A percentile compares a stretch with the other conserved stretches of the same genome.
phyloP scores from a whole-genome alignment of 2,888 invertebrate species.

The Sarcophaga variegata region DNA sequence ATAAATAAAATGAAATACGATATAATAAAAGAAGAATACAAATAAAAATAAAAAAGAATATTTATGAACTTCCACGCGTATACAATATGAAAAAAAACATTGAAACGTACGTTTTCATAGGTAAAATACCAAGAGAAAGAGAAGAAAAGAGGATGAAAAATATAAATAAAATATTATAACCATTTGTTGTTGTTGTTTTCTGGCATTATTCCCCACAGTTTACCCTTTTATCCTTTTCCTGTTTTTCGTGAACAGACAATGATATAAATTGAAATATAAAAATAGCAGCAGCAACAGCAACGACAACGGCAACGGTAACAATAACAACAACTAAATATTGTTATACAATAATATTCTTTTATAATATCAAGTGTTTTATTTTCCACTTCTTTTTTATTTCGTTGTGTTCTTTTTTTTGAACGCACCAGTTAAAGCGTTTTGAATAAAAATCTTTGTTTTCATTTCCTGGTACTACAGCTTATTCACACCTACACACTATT shows the following conservation, averaged over 20 bases:
- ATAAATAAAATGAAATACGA: slow-evolving; percentile 3
- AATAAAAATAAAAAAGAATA: not conserved
- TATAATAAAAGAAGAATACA: slow-evolving; percentile 21
- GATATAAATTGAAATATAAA: not conserved
- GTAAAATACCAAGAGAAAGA: not conserved
- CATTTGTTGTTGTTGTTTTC: slow-evolving; percentile 18
- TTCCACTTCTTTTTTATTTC: slow-evolving; percentile 6
- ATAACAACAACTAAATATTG: slow-evolving; percentile 8
- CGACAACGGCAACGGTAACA: not conserved
- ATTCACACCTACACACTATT: not conserved
- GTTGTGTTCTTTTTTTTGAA: not conserved
- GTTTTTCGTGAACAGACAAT: not conserved
- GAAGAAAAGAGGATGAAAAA: not conserved
- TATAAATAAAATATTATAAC: slow-evolving; percentile 18
- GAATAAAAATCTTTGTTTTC: slow-evolving; percentile 44
- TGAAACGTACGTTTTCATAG: slow-evolving; percentile 44
- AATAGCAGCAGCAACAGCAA: too few species aligned
- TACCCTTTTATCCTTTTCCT: slow-evolving; percentile 37
- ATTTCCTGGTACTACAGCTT: slow-evolving; percentile 12
- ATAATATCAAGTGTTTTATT: slow-evolving; percentile 15
- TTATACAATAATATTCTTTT: slow-evolving; percentile 41
- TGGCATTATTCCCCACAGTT: slow-evolving; percentile 25
- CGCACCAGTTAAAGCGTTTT: slow-evolving; percentile 1
- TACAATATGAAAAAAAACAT: slow-evolving; percentile 21
- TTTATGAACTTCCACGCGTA: slow-evolving; percentile 41